These are phyloP conservation scores for Tolypeutes matacus DNA, from an alignment of 2,797 vertebrate species.

Conservation along the genomic window DNA sequence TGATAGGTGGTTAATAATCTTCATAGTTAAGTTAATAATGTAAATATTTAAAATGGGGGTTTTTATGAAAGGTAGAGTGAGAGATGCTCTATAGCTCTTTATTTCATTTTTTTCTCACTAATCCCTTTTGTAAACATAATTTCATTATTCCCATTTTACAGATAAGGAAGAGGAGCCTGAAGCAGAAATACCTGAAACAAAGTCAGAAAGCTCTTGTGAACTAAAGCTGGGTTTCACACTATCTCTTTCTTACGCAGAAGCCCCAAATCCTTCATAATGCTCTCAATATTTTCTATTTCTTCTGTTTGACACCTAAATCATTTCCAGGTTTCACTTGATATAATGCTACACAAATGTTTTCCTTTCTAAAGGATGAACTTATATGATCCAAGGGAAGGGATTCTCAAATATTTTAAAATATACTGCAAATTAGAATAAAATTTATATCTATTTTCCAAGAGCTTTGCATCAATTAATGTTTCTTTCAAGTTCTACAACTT, in stretches of 20 bases:
- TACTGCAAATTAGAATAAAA: not conserved
- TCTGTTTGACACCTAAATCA: not conserved
- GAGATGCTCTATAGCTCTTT: not conserved
- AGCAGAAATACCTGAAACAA: not conserved
- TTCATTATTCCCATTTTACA: not conserved
- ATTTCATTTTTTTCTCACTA: not conserved
- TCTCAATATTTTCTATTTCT: not conserved
- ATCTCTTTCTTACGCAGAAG: not conserved
- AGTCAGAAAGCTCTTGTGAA: not conserved
- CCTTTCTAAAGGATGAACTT: not conserved
- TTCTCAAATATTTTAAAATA: not conserved
- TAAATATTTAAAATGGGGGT: not conserved
- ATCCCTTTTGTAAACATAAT: not conserved
- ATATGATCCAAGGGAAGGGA: not conserved
- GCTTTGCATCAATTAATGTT: not conserved
- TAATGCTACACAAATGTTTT: not conserved
- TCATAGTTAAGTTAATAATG: not conserved
- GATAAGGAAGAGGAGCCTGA: not conserved
- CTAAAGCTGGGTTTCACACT: not conserved
- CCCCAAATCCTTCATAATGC: fast-evolving
- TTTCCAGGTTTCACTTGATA: not conserved
- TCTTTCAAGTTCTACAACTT: not conserved
- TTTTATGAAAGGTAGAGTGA: not conserved
- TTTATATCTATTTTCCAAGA: not conserved
- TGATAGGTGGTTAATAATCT: not conserved